phyloP scores from a whole-genome alignment of 2,888 invertebrate species.

The Neoascia interrupta region DNA sequence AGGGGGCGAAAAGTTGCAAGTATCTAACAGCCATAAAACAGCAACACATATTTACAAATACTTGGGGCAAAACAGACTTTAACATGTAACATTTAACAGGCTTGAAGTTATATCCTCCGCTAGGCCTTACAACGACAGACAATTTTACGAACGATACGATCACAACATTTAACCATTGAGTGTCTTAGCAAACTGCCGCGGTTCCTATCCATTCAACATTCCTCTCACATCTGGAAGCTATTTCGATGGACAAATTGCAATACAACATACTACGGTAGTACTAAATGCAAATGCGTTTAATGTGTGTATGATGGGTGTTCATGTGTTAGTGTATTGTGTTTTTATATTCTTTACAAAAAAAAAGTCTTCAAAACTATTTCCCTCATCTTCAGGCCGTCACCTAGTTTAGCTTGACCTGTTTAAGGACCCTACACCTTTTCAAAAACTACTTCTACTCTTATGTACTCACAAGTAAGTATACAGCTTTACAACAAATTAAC shows the following conservation, averaged over 20 bases:
- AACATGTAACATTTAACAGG: too few species aligned
- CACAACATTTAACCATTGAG: too few species aligned
- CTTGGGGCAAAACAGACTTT: too few species aligned
- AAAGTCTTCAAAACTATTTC: neutral
- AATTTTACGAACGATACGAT: too few species aligned
- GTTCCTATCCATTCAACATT: conserved; percentile 33
- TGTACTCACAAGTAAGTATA: conserved; percentile 54
- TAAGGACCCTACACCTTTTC: conserved; percentile 56
- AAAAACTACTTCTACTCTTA: conserved; percentile 43
- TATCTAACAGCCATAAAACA: too few species aligned
- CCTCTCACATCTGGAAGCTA: conserved; percentile 50
- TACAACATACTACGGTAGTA: conserved; percentile 44
- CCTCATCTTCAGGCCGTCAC: conserved; percentile 50
- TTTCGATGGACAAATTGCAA: conserved; percentile 23
- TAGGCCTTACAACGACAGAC: too few species aligned
- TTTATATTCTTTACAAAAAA: conserved; percentile 25
- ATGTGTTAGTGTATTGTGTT: conserved; percentile 59
- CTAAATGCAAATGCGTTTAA: conserved; percentile 48
- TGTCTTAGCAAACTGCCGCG: too few species aligned
- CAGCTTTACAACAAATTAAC: conserved; percentile 50
- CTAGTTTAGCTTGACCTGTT: conserved; percentile 33
- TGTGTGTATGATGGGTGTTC: conserved; percentile 38
- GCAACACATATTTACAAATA: too few species aligned
- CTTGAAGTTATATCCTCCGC: too few species aligned
- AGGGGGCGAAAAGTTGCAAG: too few species aligned